Percentiles rank a stretch among this genome's conserved stretches.
phyloP scores from a whole-genome alignment of 2,113 vertebrate species.

The Mustela lutreola region DNA sequence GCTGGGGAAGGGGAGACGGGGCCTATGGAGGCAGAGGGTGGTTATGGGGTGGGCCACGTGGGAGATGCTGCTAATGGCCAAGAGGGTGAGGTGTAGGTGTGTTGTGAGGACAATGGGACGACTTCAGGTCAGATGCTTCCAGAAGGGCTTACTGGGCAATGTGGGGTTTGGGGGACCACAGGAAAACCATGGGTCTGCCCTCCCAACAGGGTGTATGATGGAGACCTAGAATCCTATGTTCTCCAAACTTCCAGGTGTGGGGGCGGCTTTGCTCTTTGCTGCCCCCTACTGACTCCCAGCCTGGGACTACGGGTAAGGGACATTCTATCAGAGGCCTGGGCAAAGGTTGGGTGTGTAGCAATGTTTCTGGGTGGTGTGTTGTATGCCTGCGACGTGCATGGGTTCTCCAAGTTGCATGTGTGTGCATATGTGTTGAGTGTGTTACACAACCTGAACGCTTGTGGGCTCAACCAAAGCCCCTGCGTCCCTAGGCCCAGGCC shows the following conservation, averaged over 20 bases:
- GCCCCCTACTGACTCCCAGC: not conserved
- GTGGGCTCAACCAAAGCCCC: not conserved
- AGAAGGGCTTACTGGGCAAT: not conserved
- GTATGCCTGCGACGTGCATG: not conserved
- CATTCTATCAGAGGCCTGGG: not conserved
- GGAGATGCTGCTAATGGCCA: not conserved
- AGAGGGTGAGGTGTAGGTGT: not conserved
- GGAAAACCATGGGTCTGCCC: not conserved
- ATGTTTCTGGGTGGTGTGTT: not conserved
- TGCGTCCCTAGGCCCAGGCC: not conserved
- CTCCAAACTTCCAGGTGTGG: not conserved
- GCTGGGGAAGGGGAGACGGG: not conserved
- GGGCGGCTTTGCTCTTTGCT: not conserved
- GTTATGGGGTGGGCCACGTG: not conserved
- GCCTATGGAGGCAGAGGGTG: not conserved
- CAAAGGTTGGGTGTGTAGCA: not conserved
- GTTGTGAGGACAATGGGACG: not conserved
- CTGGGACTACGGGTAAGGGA: not conserved
- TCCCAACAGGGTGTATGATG: not conserved
- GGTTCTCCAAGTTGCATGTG: not conserved
- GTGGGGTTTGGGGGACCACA: not conserved
- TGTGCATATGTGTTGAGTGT: not conserved
- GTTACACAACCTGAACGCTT: not conserved
- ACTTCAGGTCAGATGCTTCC: not conserved
- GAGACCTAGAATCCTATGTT: not conserved